A percentile compares a stretch with the other conserved stretches of the same genome.
Evolutionary conservation across 2,113 vertebrate genomes (phyloP).

Genomic region (Procavia capensis): DNA sequence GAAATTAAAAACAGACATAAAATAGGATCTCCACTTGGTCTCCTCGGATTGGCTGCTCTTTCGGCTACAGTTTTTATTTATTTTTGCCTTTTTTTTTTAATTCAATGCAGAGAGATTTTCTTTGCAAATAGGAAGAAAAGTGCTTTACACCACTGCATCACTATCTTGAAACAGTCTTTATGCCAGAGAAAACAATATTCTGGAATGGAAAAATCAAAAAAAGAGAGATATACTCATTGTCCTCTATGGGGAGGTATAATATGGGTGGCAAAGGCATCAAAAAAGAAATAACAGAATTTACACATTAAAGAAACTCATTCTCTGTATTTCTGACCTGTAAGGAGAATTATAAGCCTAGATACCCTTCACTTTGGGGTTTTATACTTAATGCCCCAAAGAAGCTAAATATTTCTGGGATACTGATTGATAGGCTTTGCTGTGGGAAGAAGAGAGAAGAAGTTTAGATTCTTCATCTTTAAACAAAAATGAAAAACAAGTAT

Average conservation of each 20-base stretch:
- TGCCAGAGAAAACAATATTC: background rate
- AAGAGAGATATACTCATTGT: background rate
- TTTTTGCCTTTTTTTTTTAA: background rate
- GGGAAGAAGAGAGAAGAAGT: background rate
- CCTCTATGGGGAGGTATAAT: background rate
- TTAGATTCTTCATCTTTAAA: constrained; percentile 25
- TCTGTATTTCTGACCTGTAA: background rate
- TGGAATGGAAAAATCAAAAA: background rate
- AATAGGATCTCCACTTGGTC: background rate
- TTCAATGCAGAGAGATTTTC: background rate
- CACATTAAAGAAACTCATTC: background rate
- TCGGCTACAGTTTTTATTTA: background rate
- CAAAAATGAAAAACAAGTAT: background rate
- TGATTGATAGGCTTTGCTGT: background rate
- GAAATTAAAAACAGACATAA: background rate
- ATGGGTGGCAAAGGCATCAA: background rate
- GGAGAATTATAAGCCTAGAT: background rate
- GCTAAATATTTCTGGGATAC: background rate
- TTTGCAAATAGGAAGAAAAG: background rate
- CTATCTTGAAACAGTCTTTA: background rate
- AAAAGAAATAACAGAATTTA: background rate
- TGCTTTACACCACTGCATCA: no score
- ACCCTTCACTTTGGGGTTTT: background rate
- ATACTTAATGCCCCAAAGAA: background rate
- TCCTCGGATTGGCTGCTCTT: background rate